Evolutionary conservation across 2,113 vertebrate species (phyloP), one percentile per base, ranked within the genome.

Genomic region (Cololabis saira): DNA sequence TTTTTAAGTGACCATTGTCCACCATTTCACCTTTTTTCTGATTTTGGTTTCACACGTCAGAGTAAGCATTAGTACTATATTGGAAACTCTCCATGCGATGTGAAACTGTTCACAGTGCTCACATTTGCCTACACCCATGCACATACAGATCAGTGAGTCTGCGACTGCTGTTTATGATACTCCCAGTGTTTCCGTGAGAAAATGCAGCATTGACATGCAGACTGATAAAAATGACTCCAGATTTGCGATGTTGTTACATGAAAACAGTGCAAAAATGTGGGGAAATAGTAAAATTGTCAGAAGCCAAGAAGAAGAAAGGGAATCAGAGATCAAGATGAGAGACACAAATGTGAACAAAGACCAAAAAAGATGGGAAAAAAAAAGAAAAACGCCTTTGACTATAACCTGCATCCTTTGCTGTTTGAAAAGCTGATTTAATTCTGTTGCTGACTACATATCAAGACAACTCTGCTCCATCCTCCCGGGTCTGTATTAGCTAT

Each of bases 401-500:
- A 11, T 11, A 37, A 37, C 3, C 6, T 12, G 24, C 37, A 68
- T 60, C 57, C n/a, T 52, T 18, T 8, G 47, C 33, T 53, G 44
- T 57, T 70, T 51, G 47, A 79, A n/a, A 65, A 21, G 17, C 61
- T 22, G 37, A 41, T 24, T 24, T 50, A 54, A 67, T 77, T 71
- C 72, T 66, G 44, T 33, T 2, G 52, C 70, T 48, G 55, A 64
- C 37, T 67, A 56, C 62, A 70, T 53, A 80, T 63, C 44, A 68
- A 54, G 65, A 63, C 63, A 30, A 3, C 75, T 78, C 53, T 13
- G 53, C 40, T 78, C 49, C 27, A 27, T 80, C 53, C 40, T 67
- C 55, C 61, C 64, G 64, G 33, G 13, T 56, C 61, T 61, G 78
- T 63, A 73, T 83, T 84, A 37, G 59, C 60, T 78, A 67, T 82